These are phyloP conservation scores for Brachionus angularis DNA, from an alignment of 1,140 invertebrate genomes.

Conservation along the genomic window DNA sequence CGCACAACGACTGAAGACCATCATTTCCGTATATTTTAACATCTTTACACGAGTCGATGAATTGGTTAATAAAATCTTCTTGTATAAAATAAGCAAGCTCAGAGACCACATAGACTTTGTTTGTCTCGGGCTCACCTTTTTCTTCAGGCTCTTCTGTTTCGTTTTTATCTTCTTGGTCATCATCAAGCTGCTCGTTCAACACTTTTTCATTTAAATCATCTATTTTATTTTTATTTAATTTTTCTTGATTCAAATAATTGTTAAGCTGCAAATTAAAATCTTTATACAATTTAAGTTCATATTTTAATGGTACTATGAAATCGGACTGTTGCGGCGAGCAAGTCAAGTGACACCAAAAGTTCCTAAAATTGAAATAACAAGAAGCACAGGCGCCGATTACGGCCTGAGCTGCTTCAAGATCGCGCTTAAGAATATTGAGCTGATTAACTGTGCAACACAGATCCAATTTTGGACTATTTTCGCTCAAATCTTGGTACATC, in stretches of 20 bases:
- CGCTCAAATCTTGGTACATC: slow-evolving; percentile 11
- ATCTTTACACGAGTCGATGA: slow-evolving; percentile 18
- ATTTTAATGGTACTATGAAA: slow-evolving; percentile 5
- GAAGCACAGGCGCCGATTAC: slow-evolving; percentile 35
- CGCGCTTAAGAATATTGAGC: not conserved
- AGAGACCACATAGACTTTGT: not conserved
- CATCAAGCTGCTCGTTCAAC: not conserved
- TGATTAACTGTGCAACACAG: slow-evolving; percentile 20
- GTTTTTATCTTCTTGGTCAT: not conserved
- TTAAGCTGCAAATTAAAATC: not conserved
- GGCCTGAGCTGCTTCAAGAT: slow-evolving; percentile 5
- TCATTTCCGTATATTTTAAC: slow-evolving; percentile 30
- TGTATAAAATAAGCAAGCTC: slow-evolving; percentile 8
- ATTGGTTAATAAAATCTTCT: not conserved
- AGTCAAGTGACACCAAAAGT: slow-evolving; percentile 32
- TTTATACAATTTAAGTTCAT: not conserved
- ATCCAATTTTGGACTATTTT: not conserved
- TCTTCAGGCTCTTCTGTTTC: not conserved
- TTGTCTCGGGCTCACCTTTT: not conserved
- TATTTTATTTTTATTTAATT: not conserved
- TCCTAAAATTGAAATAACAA: slow-evolving; percentile 38
- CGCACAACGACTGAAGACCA: slow-evolving; percentile 29
- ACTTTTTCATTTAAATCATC: not conserved
- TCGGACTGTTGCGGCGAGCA: slow-evolving; percentile 22
- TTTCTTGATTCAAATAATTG: not conserved